Percentiles rank a stretch among this genome's conserved stretches.
phyloP scores from a whole-genome alignment of 2,113 vertebrate species.

The Mesitornis unicolor region DNA sequence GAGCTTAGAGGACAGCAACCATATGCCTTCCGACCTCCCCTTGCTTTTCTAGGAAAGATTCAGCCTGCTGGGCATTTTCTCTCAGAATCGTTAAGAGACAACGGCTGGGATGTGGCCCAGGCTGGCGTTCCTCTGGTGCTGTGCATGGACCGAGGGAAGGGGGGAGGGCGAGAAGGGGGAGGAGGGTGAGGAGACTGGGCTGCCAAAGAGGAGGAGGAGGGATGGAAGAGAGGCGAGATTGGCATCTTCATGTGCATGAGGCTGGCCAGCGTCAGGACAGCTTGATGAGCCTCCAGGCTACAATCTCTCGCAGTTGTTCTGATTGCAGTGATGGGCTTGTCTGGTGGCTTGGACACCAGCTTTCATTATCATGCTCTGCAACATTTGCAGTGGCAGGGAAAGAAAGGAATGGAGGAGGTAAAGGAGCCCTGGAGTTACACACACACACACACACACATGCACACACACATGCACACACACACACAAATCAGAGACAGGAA shows the following conservation, averaged over 20 bases:
- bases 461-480: background rate
- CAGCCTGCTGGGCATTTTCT: constrained; percentile 61
- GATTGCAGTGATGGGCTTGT: constrained; percentile 38
- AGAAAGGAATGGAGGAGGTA: background rate
- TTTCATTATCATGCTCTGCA: constrained; percentile 15
- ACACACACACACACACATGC: background rate
- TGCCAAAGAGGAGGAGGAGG: constrained; percentile 36
- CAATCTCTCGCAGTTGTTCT: background rate
- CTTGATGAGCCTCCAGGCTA: constrained; percentile 48
- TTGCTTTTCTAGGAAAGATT: constrained; percentile 54
- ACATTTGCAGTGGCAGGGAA: background rate
- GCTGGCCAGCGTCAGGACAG: background rate
- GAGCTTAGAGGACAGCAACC: constrained; percentile 63
- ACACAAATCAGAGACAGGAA: background rate
- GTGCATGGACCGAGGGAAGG: background rate
- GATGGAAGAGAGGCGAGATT: background rate
- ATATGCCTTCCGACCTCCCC: constrained; percentile 55
- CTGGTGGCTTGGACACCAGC: constrained; percentile 50
- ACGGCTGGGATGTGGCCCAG: constrained; percentile 47
- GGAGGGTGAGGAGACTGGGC: constrained; percentile 33
- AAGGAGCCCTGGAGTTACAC: background rate
- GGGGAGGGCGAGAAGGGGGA: background rate
- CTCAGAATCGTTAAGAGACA: constrained; percentile 37
- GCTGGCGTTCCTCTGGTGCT: constrained; percentile 54
- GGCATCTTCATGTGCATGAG: background rate